A percentile compares a stretch with the other conserved stretches of the same genome.
These are phyloP conservation scores for Spodoptera litura DNA, from an alignment of 1,140 invertebrate genomes.

Conservation along the genomic window DNA sequence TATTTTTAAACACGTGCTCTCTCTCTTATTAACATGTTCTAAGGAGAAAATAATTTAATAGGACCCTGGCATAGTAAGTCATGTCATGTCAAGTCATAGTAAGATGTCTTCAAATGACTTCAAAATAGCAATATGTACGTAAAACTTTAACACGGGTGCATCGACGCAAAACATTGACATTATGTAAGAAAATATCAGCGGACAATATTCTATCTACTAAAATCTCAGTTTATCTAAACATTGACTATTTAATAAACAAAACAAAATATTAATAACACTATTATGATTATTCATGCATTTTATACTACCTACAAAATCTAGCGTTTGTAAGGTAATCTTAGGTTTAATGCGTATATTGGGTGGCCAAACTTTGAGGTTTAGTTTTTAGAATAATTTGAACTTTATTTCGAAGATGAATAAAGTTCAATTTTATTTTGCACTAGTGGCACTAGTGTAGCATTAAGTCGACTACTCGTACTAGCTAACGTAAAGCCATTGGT, in stretches of 20 bases:
- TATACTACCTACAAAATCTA: slow-evolving; percentile 72
- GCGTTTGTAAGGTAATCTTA: slow-evolving; percentile 65
- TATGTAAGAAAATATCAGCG: slow-evolving; percentile 55
- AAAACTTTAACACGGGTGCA: background rate
- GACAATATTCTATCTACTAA: slow-evolving; percentile 64
- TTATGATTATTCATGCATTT: slow-evolving; percentile 58
- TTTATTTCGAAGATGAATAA: background rate
- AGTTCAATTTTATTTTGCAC: background rate
- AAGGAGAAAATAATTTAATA: too few relatives aligned
- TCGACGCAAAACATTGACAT: slow-evolving; percentile 18
- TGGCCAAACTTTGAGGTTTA: background rate
- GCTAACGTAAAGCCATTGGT: too few relatives aligned
- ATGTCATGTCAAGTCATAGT: too few relatives aligned
- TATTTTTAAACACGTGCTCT: too few relatives aligned
- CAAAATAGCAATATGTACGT: slow-evolving; percentile 18
- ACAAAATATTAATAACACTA: slow-evolving; percentile 52
- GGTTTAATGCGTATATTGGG: slow-evolving; percentile 44
- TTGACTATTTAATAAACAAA: slow-evolving; percentile 63
- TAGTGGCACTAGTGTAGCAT: too few relatives aligned
- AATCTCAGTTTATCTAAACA: slow-evolving; percentile 71
- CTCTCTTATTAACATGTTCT: too few relatives aligned
- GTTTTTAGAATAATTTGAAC: background rate
- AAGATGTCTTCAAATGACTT: background rate
- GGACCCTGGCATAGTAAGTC: too few relatives aligned
- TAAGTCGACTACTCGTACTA: too few relatives aligned